Evolutionary conservation across 2,113 vertebrate species (phyloP), one percentile per base, ranked within the genome.

Genomic region (Mustela nigripes): DNA sequence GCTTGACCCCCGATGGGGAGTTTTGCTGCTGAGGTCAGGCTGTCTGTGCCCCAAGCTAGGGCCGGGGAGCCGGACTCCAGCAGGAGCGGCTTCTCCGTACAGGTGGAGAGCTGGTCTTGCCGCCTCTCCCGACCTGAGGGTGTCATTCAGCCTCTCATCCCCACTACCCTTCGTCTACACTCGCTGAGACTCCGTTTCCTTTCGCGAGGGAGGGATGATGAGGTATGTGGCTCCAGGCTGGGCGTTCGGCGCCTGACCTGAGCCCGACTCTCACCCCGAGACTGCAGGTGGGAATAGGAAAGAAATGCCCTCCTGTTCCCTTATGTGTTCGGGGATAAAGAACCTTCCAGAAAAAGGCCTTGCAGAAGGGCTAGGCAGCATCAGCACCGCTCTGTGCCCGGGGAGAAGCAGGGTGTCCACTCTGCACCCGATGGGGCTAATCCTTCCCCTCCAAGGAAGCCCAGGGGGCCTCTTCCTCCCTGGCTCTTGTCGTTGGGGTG

Each of bases 401-500:
- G 56, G 50, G 10, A 50, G 18, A 71, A 36, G 3, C 0, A 12
- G 56, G 5, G 31, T 24, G 39, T 48, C 36, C 22, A 15, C 74
- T 33, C 79, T 12, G 8, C 0, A 4, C 65, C 71, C 14, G 0
- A 21, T 0, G 36, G 8, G 33, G 50, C 48, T 36, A 7, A 24
- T 28, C 21, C 11, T 26, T 76, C 86, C 50, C 60, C 60, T 62
- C 60, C 65, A 21, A 4, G 0, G 88, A 90, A 89, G 80, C 36
- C 90, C 83, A 28, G 87, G 81, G 81, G 42, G 79, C 89, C 78
- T 84, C 96, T 96, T 97, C 97, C 98, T 98, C 97, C 96, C 97
- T 73, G 97, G 97, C 97, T 97, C 96, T 76, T 95, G 94, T 84
- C 91, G 81, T 96, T 95, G 84, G 63, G 89, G 97, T 96, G 97